Evolutionary conservation across 1,140 invertebrate species (phyloP), one percentile per base, ranked within the genome.

Genomic region (Brachionus plicatilis): DNA sequence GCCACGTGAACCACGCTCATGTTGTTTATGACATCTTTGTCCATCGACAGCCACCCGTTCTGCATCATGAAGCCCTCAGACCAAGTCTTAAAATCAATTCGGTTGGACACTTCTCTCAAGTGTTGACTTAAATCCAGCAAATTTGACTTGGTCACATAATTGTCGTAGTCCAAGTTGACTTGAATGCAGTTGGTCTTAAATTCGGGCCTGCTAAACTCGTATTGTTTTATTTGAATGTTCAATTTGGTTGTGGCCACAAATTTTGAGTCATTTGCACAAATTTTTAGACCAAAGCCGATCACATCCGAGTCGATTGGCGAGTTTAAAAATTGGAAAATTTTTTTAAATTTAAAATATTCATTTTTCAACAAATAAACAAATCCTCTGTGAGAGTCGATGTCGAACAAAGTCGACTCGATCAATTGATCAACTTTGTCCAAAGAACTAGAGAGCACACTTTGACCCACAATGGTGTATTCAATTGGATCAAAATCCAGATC

Each of bases 271-370:
- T 43, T 65, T 14, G 47, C 56, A 27, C 9, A 9, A n/a, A 65
- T 65, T 65, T 60, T 65, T 33, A 80, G 33, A 20, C 11, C 20
- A 80, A 80, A 60, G 17, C 27, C 27, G 20, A 80, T 24, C 29
- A 4, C 20, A 11, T 80, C 47, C 11, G 47, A 80, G 45, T 80
- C 45, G 1, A 41, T 9, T 17, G 12, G 27, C 9, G 11, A 7
- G 7, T 82, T 45, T 65, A 45, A 24, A 65, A 43, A 68, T 14
- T 82, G 29, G 17, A 65, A 82, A 65, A 65, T 65, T 82, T 47
- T 29, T 65, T 66, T 68, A 68, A 82, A 68, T 27, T 45, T 45
- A 9, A 12, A 3, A 60, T 66, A 68, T 29, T 82, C 27, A 4
- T 41, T 27, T 37, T 27, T 65, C 1, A 41, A 1, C 29, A 82